A percentile compares a stretch with the other conserved stretches of the same genome.
Conservation (phyloP, 30 jellyfish, hydroid and myxozoan genomes). For the Aurelia sp. region DNA sequence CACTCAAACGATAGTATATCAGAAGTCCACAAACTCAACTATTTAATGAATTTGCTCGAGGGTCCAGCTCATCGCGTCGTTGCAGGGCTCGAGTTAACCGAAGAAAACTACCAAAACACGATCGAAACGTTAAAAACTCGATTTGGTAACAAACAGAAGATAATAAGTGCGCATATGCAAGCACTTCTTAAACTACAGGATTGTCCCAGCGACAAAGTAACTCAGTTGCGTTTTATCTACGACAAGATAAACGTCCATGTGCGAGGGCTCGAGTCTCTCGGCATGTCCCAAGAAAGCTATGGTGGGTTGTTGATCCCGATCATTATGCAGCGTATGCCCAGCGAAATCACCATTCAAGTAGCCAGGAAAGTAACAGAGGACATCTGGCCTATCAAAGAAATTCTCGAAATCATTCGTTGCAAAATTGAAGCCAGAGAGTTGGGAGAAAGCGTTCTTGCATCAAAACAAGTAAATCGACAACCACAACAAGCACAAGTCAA, state of each 20-base stretch:
- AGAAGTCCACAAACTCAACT: slow-evolving; percentile 47
- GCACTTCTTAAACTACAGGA: no score
- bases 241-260: slow-evolving; percentile 65
- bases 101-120: no score
- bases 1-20: slow-evolving; percentile 36
- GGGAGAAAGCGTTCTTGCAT: slow-evolving; percentile 11
- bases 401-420: slow-evolving; percentile 26
- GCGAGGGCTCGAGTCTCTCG: slow-evolving; percentile 62
- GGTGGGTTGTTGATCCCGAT: slow-evolving; percentile 76
- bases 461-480: background rate
- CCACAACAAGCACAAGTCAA: background rate
- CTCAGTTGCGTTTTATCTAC: slow-evolving; percentile 25
- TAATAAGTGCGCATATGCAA: no score
- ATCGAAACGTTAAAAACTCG: no score
- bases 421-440: slow-evolving; percentile 71
- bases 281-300: slow-evolving; percentile 35
- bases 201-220: background rate
- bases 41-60: slow-evolving; percentile 58
- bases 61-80: slow-evolving; percentile 57
- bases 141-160: no score
- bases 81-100: slow-evolving; percentile 44
- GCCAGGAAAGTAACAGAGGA: slow-evolving; percentile 62
- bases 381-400: slow-evolving; percentile 57
- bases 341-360: slow-evolving; percentile 36
- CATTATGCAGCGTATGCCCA: slow-evolving; percentile 55